These are phyloP conservation scores for Luscinia luscinia DNA, from an alignment of 2,797 vertebrate species.

Conservation along the genomic window DNA sequence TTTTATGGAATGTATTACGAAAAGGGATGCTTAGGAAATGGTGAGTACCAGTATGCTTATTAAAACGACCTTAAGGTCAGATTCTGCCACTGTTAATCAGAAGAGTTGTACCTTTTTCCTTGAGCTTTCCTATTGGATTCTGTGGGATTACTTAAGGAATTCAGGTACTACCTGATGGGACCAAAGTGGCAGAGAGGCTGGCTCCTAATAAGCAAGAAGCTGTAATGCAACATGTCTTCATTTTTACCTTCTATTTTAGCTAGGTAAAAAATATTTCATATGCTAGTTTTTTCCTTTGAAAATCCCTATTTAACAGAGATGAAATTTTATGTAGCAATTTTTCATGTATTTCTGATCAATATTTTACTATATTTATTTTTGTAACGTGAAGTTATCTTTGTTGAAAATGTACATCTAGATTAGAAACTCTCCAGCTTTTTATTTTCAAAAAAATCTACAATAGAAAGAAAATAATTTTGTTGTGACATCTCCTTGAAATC, in stretches of 20 bases:
- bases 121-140: slow-evolving; percentile 31
- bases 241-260: not conserved
- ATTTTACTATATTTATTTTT: not conserved
- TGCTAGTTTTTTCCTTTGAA: not conserved
- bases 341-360: not conserved
- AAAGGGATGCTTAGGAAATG: slow-evolving; percentile 43
- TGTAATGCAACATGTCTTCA: not conserved
- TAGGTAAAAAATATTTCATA: not conserved
- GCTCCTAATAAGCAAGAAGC: not conserved
- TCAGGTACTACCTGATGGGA: slow-evolving; percentile 8
- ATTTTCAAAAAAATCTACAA: not conserved
- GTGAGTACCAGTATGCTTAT: slow-evolving; percentile 39
- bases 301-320: not conserved
- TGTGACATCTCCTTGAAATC: not conserved
- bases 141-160: slow-evolving; percentile 51
- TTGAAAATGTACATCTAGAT: not conserved
- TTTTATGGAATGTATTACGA: slow-evolving; percentile 54
- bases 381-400: not conserved
- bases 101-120: slow-evolving; percentile 46
- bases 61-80: slow-evolving; percentile 67
- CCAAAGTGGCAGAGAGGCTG: not conserved
- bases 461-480: not conserved
- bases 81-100: slow-evolving; percentile 64
- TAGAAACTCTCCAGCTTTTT: not conserved
- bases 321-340: not conserved